Evolutionary conservation across 1,140 invertebrate species (phyloP), one percentile per base, ranked within the genome.

Genomic region (Drosophila kikkawai): DNA sequence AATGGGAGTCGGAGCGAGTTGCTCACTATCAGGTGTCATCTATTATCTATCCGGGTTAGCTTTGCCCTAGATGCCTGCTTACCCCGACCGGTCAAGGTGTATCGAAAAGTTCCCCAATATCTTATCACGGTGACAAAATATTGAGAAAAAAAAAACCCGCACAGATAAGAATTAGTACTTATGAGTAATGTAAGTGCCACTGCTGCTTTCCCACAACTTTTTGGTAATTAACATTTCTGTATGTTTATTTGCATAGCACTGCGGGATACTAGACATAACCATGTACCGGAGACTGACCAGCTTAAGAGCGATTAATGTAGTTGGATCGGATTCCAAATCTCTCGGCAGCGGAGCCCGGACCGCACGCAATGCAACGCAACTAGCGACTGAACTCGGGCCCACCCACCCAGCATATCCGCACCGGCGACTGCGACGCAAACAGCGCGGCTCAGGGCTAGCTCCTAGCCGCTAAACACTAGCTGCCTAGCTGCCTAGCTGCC

Each of bases 361-460:
- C 77, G 74, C 69, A 84, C 85, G 73, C 73, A 88, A 80, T 79
- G 80, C 65, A 78, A 88, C 70, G 58, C 80, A 84, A 84, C 80
- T 78, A 42, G 39, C 73, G 82, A 87, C 84, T 87, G 47, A 88
- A 87, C 66, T 61, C 56, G 41, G 48, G 39, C 65, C 63, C 64
- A 63, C 51, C 53, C 56, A 61, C 64, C 66, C 83, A 60, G 19
- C 53, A 59, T 75, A 79, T 58, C 59, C 66, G 42, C 29, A 36
- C 41, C 59, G 41, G 29, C 53, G 53, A 48, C 79, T 12, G 44
- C 37, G 63, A 22, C 75, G 61, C 42, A 32, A 42, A 45, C 75
- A 26, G 57, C 22, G 59, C 51, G 12, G 41, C 34, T n/a, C 15
- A 26, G 45, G 22, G 41, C 19, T 63, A 64, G 47, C 45, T 45